Base-by-base conservation (phyloP, 2,113 vertebrate species). In the Sceloporus tristichus region DNA sequence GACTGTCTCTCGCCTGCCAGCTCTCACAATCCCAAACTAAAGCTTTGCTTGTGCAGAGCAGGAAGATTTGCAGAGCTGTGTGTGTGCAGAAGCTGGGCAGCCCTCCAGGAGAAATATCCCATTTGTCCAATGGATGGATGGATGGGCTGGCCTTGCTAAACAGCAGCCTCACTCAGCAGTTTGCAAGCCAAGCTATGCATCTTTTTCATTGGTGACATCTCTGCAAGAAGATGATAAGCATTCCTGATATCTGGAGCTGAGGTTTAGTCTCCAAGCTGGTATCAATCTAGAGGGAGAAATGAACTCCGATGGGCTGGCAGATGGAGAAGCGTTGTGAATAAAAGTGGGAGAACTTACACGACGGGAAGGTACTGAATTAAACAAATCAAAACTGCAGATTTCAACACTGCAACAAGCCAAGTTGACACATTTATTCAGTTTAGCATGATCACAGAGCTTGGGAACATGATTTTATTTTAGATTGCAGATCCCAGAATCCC, bases 181-280 rank as follows among this genome's bases (percentile, higher is more conserved):
- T 82, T 10, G 3, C 68, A 62, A 13, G 80, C 75, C 66, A 56
- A 27, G 9, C 29, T 13, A 56, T n/a, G 3, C 2, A n/a, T 56
- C 53, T 19, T 59, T 79, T 13, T 77, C 11, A 48, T 48, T 48
- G 48, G 48, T 5, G 48, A 48, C 48, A 48, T 19, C 18, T 79
- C 25, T 21, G 27, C 13, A 86, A 88, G 2, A 74, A 42, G 85
- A 10, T 23, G 38, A 27, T 19, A 82, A 71, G 88, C 19, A 82
- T 21, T 34, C 84, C 48, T 53, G 68, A 0, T 10, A 53, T 18
- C 13, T 3, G 59, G 59, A 59, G 16, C 59, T 91, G 87, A 59
- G 13, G 27, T 34, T 56, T 77, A 89, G 92, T 87, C 91, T 88
- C 86, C 81, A 19, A 21, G 48, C 9, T 25, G 34, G 78, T 29